Evolutionary conservation across 2,113 vertebrate species (phyloP), one percentile per base, ranked within the genome.

Genomic region (Percina caprodes): DNA sequence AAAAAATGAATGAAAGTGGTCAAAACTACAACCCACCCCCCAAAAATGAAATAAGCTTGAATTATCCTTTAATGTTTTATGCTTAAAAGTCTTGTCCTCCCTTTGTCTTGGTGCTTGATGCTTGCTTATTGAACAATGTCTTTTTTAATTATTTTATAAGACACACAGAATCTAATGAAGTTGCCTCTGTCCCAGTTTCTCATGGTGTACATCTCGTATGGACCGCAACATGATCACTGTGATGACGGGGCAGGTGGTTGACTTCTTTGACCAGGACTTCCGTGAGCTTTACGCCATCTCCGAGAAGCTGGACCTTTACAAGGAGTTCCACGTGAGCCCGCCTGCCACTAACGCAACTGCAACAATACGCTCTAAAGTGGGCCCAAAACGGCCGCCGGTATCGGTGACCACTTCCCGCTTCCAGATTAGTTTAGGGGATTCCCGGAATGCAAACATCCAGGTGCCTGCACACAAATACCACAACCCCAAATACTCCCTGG

Each of bases 261-360:
- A 99, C 81, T 92, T 95, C 86, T 99, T 97, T 39, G 98, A 99
- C 5, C 35, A 89, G 14, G 97, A 98, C 88, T 99, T 99, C 89
- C 95, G 98, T 5, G 97, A 99, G 88, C 95, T 99, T 7, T 99
- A 99, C 0, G 97, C 97, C 84, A 90, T 96, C 90, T 99, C 98
- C 0, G 96, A 97, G 68, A 95, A 97, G 67, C 87, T 99, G 69
- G 91, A 97, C 93, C 94, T 99, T 26, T 96, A 94, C 88, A 95
- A 94, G 82, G 96, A 97, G 81, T 95, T 98, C 95, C 89, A 92
- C 23, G 23, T 95, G 30, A 84, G 46, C 68, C 78, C 80, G 0
- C 84, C 90, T 0, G 89, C 90, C 1, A 79, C 88, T 9, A 80
- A 78, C 0, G 0, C 0, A 18, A 67, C 56, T 2, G 23, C 77